Base-by-base conservation (phyloP, 1,140 invertebrate genomes). In the Steinernema khuongi region DNA sequence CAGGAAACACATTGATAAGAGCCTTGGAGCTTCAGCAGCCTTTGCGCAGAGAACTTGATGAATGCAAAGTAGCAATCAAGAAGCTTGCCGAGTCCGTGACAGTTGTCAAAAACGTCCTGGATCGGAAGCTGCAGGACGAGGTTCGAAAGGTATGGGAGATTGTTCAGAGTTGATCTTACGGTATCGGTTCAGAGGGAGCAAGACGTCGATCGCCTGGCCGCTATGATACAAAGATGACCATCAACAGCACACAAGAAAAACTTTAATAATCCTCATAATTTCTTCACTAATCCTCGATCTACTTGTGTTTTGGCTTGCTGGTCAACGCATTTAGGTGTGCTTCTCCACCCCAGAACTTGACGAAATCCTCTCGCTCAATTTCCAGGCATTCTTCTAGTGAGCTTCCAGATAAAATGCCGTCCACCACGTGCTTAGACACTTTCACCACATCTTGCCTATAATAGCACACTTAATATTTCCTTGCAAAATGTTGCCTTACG, bases 51-150 rank as follows among this genome's bases (percentile, higher is more conserved):
- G 81, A 83, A 41, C 71, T 83, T 17, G 81, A 83, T 66, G 81
- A 83, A 70, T 84, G 82, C 43, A 83, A 83, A 74, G 81, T 84
- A 19, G 81, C 81, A 1, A 83, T 83, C 36, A 84, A 83, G 69
- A 83, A 83, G 70, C 60, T 83, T n/a, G 82, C 81, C 4, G 81
- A 84, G 68, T 83, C 81, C 17, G 77, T 83, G 1, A 84, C 81
- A 18, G 84, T 82, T n/a, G 82, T 83, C 26, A 84, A 84, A 66
- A 83, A 83, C 68, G 81, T 83, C 1, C 71, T 83, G 11, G 81
- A 83, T 66, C 73, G 81, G 30, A 84, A 82, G 68, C 75, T 83
- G 14, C 72, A 77, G 4, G 82, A 84, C 31, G 81, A 83, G 73
- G 78, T 82, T 17, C 67, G 79, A 70, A 75, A 44, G 70, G 81